Percentiles rank a stretch among this genome's conserved stretches.
Evolutionary conservation across 2,113 vertebrate genomes (phyloP).

Genomic region (Opisthocomus hoazin): DNA sequence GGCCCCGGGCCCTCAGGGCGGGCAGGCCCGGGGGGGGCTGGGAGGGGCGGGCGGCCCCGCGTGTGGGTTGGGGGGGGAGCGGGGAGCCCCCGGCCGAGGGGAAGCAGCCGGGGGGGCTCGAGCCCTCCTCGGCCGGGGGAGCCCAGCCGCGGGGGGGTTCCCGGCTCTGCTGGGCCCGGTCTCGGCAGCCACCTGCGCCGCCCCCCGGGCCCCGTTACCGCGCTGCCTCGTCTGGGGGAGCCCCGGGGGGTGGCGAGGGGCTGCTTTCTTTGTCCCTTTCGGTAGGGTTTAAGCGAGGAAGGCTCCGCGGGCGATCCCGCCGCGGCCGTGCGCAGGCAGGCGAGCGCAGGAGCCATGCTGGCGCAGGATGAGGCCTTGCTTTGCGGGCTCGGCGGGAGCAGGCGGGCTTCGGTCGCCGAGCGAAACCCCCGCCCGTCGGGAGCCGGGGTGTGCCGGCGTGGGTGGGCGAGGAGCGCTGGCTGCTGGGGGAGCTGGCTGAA

Average conservation of each 20-base stretch:
- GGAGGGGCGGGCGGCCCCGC: neutral
- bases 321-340: no score
- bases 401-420: rapidly evolving
- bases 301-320: neutral
- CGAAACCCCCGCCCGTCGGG: neutral
- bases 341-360: rapidly evolving
- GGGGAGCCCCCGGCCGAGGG: no score
- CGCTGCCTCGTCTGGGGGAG: rapidly evolving
- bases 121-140: neutral
- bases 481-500: neutral
- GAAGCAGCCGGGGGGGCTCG: neutral
- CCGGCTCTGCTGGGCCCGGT: no score
- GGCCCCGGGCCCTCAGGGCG: neutral
- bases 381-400: no score
- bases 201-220: neutral
- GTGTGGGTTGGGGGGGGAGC: no score
- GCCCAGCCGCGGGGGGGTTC: rapidly evolving
- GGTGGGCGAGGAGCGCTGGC: neutral
- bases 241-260: rapidly evolving
- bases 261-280: neutral
- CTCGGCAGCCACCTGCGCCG: no score
- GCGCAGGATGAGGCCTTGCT: no score
- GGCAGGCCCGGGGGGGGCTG: neutral
- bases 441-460: rapidly evolving
- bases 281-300: no score